Evolutionary conservation across 2,797 vertebrate species (phyloP).

Genomic region (Karalla daura): DNA sequence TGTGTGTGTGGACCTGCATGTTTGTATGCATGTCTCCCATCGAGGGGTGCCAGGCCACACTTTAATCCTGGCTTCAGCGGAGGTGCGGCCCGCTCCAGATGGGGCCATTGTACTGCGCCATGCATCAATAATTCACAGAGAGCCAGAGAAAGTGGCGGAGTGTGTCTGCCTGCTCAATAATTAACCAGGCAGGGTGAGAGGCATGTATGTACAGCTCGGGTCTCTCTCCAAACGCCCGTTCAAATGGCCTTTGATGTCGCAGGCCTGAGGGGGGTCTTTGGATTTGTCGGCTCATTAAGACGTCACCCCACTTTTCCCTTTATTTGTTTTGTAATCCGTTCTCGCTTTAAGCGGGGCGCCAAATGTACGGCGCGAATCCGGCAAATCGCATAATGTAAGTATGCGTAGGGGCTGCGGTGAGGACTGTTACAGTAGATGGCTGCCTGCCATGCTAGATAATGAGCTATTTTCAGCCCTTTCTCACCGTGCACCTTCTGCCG

Average conservation of each 20-base stretch:
- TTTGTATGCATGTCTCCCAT: conserved; percentile 37
- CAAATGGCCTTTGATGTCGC: conserved; percentile 79
- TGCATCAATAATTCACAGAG: conserved; percentile 85
- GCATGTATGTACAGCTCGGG: conserved; percentile 79
- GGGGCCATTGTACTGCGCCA: conserved; percentile 83
- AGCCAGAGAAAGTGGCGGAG: conserved; percentile 80
- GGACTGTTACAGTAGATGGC: conserved; percentile 55
- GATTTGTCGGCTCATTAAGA: conserved; percentile 81
- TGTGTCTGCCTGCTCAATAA: conserved; percentile 85
- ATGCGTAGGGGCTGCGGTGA: conserved; percentile 35
- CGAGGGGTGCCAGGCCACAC: conserved; percentile 63
- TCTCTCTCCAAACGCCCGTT: conserved; percentile 78
- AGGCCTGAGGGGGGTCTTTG: conserved; percentile 67
- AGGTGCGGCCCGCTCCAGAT: conserved; percentile 79
- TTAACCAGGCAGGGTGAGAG: conserved; percentile 79
- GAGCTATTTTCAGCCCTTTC: conserved; percentile 70
- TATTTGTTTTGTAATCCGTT: conserved; percentile 80
- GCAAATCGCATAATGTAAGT: conserved; percentile 56
- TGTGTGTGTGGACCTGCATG: background rate
- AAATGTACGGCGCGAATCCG: conserved; percentile 42
- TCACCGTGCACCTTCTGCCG: conserved; percentile 47
- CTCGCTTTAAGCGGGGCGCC: conserved; percentile 41
- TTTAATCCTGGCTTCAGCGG: conserved; percentile 76
- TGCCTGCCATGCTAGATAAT: conserved; percentile 58
- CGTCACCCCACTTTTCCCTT: conserved; percentile 73